Evolutionary conservation across 1,140 invertebrate species (phyloP).

Genomic region (Melanaphis sacchari): DNA sequence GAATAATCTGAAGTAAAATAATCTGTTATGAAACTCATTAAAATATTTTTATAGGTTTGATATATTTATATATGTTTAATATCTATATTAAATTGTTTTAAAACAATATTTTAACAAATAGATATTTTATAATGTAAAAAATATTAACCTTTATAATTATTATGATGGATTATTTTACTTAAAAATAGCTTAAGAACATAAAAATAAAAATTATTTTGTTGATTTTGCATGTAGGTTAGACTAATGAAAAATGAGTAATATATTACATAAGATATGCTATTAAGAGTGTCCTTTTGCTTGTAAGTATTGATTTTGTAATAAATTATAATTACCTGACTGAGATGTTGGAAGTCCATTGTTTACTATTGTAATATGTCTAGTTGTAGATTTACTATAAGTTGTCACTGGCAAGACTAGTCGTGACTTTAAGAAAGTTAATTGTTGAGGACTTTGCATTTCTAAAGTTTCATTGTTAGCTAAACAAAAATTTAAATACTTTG

Average conservation of each 20-base stretch:
- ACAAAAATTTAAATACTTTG: conserved; percentile 7
- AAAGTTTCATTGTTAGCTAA: conserved; percentile 44
- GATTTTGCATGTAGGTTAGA: not conserved
- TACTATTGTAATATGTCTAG: conserved; percentile 55
- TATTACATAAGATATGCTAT: not conserved
- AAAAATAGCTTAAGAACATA: not conserved
- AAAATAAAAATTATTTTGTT: not conserved
- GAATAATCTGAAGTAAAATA: not conserved
- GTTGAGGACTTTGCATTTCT: conserved; percentile 56
- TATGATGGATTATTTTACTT: not conserved
- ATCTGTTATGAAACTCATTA: not conserved
- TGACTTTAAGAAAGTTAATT: conserved; percentile 51
- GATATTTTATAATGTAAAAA: not conserved
- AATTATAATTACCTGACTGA: conserved; percentile 43
- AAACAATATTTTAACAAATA: not conserved
- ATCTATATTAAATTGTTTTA: not conserved
- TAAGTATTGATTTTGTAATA: not conserved
- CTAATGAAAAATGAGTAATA: not conserved
- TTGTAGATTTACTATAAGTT: conserved; percentile 55
- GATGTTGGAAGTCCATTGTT: conserved; percentile 56
- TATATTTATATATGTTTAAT: no score
- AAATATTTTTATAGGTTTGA: no score
- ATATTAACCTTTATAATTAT: not conserved
- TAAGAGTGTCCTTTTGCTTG: not conserved
- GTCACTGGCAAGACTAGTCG: conserved; percentile 54